These are phyloP conservation scores for Tachycineta bicolor DNA, from an alignment of 2,113 vertebrate species.

Conservation along the genomic window DNA sequence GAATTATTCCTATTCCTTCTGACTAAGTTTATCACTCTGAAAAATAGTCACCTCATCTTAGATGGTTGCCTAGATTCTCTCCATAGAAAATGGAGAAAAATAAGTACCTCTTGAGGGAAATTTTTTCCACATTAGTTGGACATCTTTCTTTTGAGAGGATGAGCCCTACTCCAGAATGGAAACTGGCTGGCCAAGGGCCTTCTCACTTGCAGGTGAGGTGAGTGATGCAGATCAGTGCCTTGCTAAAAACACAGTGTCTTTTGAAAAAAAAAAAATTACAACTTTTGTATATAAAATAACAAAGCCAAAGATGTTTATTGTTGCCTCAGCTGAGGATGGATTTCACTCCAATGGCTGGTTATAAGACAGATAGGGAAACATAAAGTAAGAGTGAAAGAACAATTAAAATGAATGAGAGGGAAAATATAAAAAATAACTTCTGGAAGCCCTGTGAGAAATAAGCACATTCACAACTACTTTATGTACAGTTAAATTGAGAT, in stretches of 20 bases:
- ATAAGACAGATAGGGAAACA: slow-evolving; percentile 1
- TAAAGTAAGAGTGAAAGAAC: slow-evolving; percentile 39
- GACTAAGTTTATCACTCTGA: slow-evolving; percentile 7
- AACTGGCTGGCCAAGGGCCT: background rate
- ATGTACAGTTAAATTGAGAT: slow-evolving; percentile 40
- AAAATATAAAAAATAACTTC: slow-evolving; percentile 45
- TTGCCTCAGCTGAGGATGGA: background rate
- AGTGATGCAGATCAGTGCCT: background rate
- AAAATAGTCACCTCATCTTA: background rate
- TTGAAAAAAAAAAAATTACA: background rate
- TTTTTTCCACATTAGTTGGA: background rate
- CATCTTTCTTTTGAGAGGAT: background rate
- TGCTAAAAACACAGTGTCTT: background rate
- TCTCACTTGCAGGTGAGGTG: background rate
- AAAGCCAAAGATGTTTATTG: background rate
- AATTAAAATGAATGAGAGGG: slow-evolving; percentile 6
- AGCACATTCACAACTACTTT: slow-evolving; percentile 27
- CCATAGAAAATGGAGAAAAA: background rate
- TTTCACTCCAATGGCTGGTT: background rate
- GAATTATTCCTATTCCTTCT: background rate
- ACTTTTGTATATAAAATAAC: background rate
- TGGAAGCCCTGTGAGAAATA: slow-evolving; percentile 11
- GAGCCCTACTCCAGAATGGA: background rate
- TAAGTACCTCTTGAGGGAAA: background rate
- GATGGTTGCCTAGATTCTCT: background rate